Evolutionary conservation across 2,888 invertebrate species (phyloP), one percentile per base, ranked within the genome.

Genomic region (Tortrix viridana): DNA sequence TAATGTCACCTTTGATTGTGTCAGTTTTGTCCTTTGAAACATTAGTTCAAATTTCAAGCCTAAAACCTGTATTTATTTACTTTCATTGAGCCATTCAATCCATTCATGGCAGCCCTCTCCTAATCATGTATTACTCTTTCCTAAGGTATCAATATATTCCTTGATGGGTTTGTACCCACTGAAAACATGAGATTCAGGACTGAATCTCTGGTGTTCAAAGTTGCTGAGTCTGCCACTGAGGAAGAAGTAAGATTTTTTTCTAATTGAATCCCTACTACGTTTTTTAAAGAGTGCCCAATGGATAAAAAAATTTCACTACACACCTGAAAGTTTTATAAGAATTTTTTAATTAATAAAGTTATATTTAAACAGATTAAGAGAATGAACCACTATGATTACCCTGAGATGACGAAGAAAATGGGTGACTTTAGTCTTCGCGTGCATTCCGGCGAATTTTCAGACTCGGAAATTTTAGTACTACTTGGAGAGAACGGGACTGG

Each of bases 101-200:
- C n/a, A n/a, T n/a, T n/a, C n/a, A n/a, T n/a, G n/a, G n/a, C n/a
- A n/a, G n/a, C n/a, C n/a, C n/a, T n/a, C n/a, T n/a, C n/a, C n/a
- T n/a, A n/a, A 22, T 22, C 22, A 22, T 32, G 16, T 16, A 41
- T 6, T 41, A 3, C n/a, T 41, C 58, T 63, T 65, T 68, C 75
- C 77, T 26, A 71, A 96, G 96, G 96, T 77, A 99, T 99, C 80
- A 99, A 99, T 85, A 99, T 99, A 80, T 99, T 99, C 93, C 94
- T 99, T 78, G 99, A 99, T 87, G 99, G 99, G 53, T 99, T 99
- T 92, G 98, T 99, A 20, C 99, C 99, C 19, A 99, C 99, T 16
- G 99, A 99, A 92, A 99, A 99, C 89, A 95, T 99, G 92, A 95
- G 99, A 81, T 99, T 99, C 94, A 95, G 99, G 66, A 99, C 99